These are phyloP conservation scores for Ceratothoa steindachneri DNA, from an alignment of 2,888 invertebrate species.

Conservation along the genomic window DNA sequence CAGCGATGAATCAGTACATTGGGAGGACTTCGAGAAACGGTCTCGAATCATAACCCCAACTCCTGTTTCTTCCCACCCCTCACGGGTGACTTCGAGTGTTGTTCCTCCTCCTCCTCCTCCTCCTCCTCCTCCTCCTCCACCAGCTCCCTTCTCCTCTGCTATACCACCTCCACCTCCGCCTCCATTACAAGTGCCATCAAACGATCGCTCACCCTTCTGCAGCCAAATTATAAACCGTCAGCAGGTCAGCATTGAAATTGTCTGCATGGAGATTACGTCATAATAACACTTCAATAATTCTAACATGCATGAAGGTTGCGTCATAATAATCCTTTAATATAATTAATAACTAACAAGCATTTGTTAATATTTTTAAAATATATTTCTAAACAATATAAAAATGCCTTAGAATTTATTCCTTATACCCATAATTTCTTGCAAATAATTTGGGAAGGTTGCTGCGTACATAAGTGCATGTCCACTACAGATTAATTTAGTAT, in stretches of 20 bases:
- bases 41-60: background rate
- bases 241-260: background rate
- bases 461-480: too few relatives aligned
- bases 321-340: too few relatives aligned
- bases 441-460: too few relatives aligned
- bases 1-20: background rate
- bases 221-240: background rate
- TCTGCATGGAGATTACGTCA: conserved; percentile 5
- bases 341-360: too few relatives aligned
- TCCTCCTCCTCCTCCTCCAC: background rate
- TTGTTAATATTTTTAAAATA: too few relatives aligned
- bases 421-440: too few relatives aligned
- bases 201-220: background rate
- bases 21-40: background rate
- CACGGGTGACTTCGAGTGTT: background rate
- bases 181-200: background rate
- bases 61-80: background rate
- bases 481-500: too few relatives aligned
- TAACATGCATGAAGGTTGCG: too few relatives aligned
- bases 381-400: too few relatives aligned
- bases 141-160: background rate
- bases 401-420: too few relatives aligned
- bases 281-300: too few relatives aligned
- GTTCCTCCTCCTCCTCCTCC: background rate
- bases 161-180: conserved; percentile 1